Conservation (phyloP, 1,140 invertebrate species). For the Drosophila subobscura region DNA sequence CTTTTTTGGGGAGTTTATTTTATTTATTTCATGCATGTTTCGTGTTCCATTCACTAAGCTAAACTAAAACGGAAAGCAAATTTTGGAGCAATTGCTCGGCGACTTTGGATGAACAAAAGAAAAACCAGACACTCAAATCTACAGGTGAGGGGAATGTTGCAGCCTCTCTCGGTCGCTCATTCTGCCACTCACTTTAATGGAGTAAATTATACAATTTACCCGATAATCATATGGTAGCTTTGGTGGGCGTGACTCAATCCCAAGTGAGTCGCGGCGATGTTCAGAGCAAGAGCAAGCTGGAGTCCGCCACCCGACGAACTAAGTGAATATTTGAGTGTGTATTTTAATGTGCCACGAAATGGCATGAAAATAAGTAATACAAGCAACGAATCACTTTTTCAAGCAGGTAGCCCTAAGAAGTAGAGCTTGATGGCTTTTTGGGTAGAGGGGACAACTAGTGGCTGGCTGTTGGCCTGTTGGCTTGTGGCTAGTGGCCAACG, state of each 20-base stretch:
- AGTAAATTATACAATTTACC: constrained; percentile 45
- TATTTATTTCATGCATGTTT: background rate
- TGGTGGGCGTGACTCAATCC: constrained; percentile 31
- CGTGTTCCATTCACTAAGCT: constrained; percentile 42
- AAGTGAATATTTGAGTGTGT: constrained; percentile 30
- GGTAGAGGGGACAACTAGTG: no score
- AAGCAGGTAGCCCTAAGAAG: no score
- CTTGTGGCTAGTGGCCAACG: constrained; percentile 1
- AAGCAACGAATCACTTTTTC: no score
- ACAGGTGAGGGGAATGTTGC: background rate
- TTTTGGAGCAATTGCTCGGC: constrained; percentile 30
- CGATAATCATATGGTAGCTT: constrained; percentile 35
- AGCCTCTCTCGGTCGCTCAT: background rate
- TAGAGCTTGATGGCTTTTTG: no score
- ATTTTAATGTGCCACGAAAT: no score
- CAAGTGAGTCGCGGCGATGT: constrained; percentile 27
- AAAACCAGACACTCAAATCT: background rate
- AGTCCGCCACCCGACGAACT: constrained; percentile 5
- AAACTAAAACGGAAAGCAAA: constrained; percentile 35
- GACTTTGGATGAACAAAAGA: constrained; percentile 3
- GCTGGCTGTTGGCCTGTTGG: no score
- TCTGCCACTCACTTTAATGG: background rate
- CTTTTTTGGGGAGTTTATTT: constrained; percentile 12
- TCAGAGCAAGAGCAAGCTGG: constrained; percentile 24
- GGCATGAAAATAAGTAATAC: no score